These are phyloP conservation scores for Caenorhabditis tropicalis DNA, from an alignment of 1,140 invertebrate genomes.

Conservation along the genomic window DNA sequence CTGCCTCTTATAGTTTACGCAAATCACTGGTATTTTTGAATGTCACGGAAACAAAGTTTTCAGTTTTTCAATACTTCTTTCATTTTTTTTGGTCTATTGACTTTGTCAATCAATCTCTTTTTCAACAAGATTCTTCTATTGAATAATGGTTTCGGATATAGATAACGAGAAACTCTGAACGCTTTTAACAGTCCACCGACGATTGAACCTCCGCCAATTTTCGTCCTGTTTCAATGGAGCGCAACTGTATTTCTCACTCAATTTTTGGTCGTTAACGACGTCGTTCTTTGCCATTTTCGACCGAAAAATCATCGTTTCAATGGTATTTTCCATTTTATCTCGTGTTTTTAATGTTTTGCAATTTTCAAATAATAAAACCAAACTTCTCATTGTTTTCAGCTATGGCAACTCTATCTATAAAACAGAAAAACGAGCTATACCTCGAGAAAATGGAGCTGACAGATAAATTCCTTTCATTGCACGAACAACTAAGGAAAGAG, in stretches of 20 bases:
- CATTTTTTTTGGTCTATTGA: too few species aligned
- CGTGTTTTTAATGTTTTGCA: not conserved
- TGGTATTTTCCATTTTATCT: not conserved
- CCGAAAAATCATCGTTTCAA: not conserved
- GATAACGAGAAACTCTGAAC: too few species aligned
- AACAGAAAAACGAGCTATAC: not conserved
- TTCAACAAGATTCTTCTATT: too few species aligned
- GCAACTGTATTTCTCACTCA: not conserved
- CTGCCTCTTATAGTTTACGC: too few species aligned
- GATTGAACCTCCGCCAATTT: not conserved
- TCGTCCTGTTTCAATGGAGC: not conserved
- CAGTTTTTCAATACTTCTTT: too few species aligned
- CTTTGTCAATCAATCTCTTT: too few species aligned
- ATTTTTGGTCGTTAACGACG: not conserved
- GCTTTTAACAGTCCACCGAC: too few species aligned
- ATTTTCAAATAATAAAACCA: not conserved
- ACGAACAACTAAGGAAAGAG: slow-evolving; percentile 1
- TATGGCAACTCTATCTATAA: slow-evolving; percentile 5
- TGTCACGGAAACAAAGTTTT: too few species aligned
- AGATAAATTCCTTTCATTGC: not conserved
- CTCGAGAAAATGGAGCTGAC: slow-evolving; percentile 24
- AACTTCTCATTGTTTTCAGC: not conserved
- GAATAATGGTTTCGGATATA: too few species aligned
- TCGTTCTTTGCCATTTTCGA: not conserved
- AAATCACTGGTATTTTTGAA: too few species aligned